These are phyloP conservation scores for Actinia tenebrosa DNA, from an alignment of 64 coral and sea anemone species.

Conservation along the genomic window DNA sequence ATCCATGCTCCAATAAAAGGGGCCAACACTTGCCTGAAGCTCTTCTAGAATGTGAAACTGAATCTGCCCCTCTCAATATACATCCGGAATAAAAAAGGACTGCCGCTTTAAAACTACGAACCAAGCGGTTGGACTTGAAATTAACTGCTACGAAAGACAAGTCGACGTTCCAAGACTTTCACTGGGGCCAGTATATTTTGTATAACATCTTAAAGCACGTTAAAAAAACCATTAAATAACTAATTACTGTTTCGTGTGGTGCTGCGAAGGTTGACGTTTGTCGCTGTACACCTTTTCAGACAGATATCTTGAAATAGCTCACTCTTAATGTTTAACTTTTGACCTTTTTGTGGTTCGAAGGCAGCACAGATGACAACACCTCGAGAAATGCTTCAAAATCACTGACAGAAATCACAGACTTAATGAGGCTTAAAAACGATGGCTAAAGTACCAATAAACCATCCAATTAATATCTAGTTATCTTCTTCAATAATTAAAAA, in stretches of 20 bases:
- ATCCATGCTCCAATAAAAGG: neutral
- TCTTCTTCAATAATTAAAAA: neutral
- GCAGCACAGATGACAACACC: slow-evolving; percentile 15
- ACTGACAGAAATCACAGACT: neutral
- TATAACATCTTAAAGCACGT: neutral
- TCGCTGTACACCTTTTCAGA: slow-evolving; percentile 6
- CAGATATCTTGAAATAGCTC: slow-evolving; percentile 14
- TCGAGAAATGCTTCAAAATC: neutral
- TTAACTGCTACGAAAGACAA: neutral
- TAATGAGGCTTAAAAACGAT: slow-evolving; percentile 7
- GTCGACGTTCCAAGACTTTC: neutral
- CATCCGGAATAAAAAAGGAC: neutral
- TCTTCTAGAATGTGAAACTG: neutral
- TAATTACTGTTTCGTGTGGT: neutral
- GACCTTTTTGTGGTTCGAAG: slow-evolving; percentile 16
- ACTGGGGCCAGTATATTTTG: neutral
- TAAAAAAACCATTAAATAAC: neutral
- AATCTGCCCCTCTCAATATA: neutral
- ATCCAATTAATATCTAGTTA: slow-evolving; percentile 26
- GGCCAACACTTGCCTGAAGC: neutral
- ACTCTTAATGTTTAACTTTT: neutral
- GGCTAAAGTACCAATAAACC: slow-evolving; percentile 13
- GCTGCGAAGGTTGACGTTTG: neutral
- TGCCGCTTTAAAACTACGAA: neutral
- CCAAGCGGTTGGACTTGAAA: neutral